Conservation (phyloP, 2,888 invertebrate species). For the Nyleta sp. region DNA sequence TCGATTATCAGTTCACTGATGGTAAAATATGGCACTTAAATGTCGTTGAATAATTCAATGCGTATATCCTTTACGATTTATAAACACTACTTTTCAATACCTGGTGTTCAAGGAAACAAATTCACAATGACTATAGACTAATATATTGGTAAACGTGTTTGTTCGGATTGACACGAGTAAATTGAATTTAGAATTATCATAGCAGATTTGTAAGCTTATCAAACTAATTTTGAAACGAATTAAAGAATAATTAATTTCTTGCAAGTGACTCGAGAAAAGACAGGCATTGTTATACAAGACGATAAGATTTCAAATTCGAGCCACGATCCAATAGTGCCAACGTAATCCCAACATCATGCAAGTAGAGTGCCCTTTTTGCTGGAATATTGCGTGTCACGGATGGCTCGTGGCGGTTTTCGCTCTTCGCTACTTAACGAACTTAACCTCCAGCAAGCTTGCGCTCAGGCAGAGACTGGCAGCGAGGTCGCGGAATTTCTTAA, state of each 20-base stretch:
- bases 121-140: no score
- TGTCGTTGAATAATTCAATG: conserved; percentile 59
- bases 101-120: no score
- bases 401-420: conserved; percentile 79
- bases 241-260: conserved; percentile 32
- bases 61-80: conserved; percentile 9
- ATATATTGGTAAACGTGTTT: no score
- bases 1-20: conserved; percentile 45
- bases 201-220: background rate
- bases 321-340: conserved; percentile 56
- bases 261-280: conserved; percentile 42
- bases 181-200: background rate
- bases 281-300: conserved; percentile 33
- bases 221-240: conserved; percentile 2
- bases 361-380: conserved; percentile 65
- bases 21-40: conserved; percentile 36
- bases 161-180: no score
- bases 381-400: conserved; percentile 77
- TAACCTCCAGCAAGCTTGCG: conserved; percentile 73
- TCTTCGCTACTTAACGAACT: conserved; percentile 81
- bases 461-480: conserved; percentile 65
- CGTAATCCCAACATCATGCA: conserved; percentile 60
- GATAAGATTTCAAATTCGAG: conserved; percentile 58
- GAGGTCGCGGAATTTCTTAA: conserved; percentile 80
- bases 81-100: no score